Evolutionary conservation across 2,888 invertebrate genomes (phyloP), one percentile per base, ranked within the genome.

Genomic region (Lochmaea capreae): DNA sequence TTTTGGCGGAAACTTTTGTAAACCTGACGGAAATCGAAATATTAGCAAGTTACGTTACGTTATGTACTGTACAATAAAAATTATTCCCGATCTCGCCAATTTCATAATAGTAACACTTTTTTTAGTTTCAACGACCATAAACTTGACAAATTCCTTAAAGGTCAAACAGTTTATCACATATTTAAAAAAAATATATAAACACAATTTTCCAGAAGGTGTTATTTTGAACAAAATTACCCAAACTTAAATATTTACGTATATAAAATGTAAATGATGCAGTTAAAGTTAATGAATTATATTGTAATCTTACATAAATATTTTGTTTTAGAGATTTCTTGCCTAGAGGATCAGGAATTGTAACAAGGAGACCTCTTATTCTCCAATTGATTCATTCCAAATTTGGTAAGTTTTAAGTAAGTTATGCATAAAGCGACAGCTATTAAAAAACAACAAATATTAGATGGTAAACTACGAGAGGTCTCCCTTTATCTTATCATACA

Each of bases 281-380:
- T 2, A 39, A 61, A 61, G 3, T 26, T 43, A 58, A 63, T 62
- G 54, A 65, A 42, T 54, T 22, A 3, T 49, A 26, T 65, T 65
- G 63, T 61, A 61, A 12, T 58, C 26, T 67, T n/a, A 4, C 14
- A n/a, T n/a, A 61, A 61, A 61, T 78, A 83, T 78, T 85, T 87
- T 87, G 87, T 91, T 90, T 66, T 90, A 97, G 97, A 88, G 97
- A 97, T 88, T 97, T 97, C 88, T 90, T 97, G 85, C 97, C 97
- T 67, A 91, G 97, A 88, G 97, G 99, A 71, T 96, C 96, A 66
- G 98, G 98, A 69, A 99, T 99, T 85, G 99, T 99, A 67, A 99
- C 99, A 67, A 92, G 98, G 83, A 91, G 98, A 85, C 99, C 99
- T 43, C 91, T 99, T 81, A 97, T 99, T 87, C 90, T 97, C 81